Evolutionary conservation across 64 coral and sea anemone species (phyloP).

Genomic region (Exaiptasia diaphana): DNA sequence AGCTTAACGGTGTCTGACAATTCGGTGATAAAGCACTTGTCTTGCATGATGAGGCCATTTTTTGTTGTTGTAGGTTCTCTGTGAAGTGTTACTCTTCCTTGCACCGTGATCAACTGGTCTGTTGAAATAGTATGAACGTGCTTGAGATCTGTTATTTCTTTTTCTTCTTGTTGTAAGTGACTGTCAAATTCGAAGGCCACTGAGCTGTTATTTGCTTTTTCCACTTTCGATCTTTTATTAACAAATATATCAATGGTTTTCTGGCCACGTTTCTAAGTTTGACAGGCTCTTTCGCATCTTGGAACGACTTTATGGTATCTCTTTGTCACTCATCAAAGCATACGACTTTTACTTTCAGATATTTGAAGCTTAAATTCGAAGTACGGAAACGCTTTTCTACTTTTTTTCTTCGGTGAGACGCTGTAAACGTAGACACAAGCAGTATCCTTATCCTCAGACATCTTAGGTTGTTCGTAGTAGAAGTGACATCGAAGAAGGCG

Average conservation of each 20-base stretch:
- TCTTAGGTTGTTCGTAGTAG: too few species aligned
- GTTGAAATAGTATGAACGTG: background rate
- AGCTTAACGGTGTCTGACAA: background rate
- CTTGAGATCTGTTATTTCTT: background rate
- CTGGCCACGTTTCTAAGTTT: slow-evolving; percentile 8
- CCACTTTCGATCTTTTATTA: slow-evolving; percentile 15
- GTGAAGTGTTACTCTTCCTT: background rate
- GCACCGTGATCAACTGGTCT: background rate
- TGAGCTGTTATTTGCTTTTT: background rate
- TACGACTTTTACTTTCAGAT: too few species aligned
- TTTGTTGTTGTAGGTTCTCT: background rate
- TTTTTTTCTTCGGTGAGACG: too few species aligned
- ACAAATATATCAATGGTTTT: slow-evolving; percentile 14
- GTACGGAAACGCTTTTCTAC: too few species aligned
- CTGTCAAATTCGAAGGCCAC: background rate
- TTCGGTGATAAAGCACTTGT: slow-evolving; percentile 8
- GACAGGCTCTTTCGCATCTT: slow-evolving; percentile 18
- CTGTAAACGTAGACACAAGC: too few species aligned
- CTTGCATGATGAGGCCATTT: background rate
- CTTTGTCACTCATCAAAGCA: too few species aligned
- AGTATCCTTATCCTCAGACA: too few species aligned
- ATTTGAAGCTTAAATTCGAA: too few species aligned
- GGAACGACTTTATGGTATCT: too few species aligned
- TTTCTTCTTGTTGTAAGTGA: background rate
- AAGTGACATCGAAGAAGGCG: too few species aligned